A percentile compares a stretch with the other conserved stretches of the same genome.
phyloP scores from a whole-genome alignment of 2,888 invertebrate species.

The Macrophya alboannulata region DNA sequence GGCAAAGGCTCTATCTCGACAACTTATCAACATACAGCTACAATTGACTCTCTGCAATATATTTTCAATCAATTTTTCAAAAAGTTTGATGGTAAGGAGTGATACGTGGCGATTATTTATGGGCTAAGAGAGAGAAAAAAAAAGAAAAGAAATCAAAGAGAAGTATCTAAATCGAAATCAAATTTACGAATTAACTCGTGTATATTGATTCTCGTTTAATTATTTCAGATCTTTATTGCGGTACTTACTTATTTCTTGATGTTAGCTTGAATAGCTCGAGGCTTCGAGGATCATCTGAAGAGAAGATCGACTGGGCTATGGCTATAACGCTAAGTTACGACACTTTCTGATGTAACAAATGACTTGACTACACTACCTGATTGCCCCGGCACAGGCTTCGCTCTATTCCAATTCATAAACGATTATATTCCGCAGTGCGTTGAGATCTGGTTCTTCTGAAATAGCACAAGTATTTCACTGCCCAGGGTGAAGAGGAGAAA shows the following conservation, averaged over 20 bases:
- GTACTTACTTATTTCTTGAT: constrained; percentile 32
- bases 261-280: neutral
- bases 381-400: neutral
- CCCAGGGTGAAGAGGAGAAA: neutral
- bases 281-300: neutral
- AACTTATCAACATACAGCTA: constrained; percentile 23
- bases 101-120: neutral
- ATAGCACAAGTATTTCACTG: neutral
- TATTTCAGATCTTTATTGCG: constrained; percentile 25
- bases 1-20: constrained; percentile 32
- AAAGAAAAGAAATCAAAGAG: neutral
- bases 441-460: constrained; percentile 27
- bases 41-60: neutral
- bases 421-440: constrained; percentile 25
- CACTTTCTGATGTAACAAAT: constrained; percentile 41
- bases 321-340: constrained; percentile 23
- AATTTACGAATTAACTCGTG: neutral
- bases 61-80: constrained; percentile 5
- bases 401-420: constrained; percentile 32
- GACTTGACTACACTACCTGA: constrained; percentile 15
- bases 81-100: constrained; percentile 29
- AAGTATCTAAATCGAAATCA: neutral
- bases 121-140: neutral
- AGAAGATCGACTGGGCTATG: neutral
- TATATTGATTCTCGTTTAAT: neutral